phyloP scores from a whole-genome alignment of 2,888 invertebrate genomes.

The Trichogramma evanescens region DNA sequence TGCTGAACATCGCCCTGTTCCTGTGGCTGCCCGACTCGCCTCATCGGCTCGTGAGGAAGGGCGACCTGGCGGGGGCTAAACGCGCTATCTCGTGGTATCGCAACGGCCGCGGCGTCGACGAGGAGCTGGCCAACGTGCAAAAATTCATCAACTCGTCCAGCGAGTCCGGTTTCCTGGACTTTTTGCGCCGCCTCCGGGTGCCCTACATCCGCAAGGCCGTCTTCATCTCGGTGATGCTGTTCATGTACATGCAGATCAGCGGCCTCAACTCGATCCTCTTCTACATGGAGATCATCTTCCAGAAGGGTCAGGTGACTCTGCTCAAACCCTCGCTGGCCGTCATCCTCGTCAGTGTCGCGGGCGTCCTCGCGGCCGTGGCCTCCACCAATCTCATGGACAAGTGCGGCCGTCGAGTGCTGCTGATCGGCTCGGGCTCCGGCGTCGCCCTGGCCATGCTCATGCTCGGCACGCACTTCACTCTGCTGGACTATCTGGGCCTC shows the following conservation, averaged over 20 bases:
- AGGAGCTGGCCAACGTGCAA: slow-evolving; percentile 16
- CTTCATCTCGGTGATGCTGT: slow-evolving; percentile 27
- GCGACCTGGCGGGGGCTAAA: not conserved
- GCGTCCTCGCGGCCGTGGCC: slow-evolving; percentile 25
- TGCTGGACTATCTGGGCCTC: slow-evolving; percentile 23
- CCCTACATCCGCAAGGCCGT: slow-evolving; percentile 28
- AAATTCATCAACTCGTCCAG: slow-evolving; percentile 25
- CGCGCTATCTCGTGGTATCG: slow-evolving; percentile 4
- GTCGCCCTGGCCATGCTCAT: slow-evolving; percentile 23
- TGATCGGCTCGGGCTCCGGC: slow-evolving; percentile 32
- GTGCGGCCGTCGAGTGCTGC: slow-evolving; percentile 32
- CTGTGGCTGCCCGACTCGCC: slow-evolving; percentile 38
- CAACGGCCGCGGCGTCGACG: not conserved
- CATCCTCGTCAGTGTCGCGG: slow-evolving; percentile 26
- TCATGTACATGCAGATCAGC: slow-evolving; percentile 33
- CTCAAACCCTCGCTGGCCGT: slow-evolving; percentile 31
- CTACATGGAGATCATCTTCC: slow-evolving; percentile 40
- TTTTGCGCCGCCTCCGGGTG: slow-evolving; percentile 1
- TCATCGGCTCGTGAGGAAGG: slow-evolving; percentile 22
- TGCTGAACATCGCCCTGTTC: slow-evolving; percentile 30
- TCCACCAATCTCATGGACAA: slow-evolving; percentile 33
- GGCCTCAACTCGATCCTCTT: slow-evolving; percentile 33
- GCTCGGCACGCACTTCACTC: slow-evolving; percentile 27
- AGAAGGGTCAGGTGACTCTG: slow-evolving; percentile 25
- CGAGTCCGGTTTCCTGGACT: slow-evolving; percentile 15